Evolutionary conservation across 37 sponge, comb jelly and placozoan species (phyloP), one percentile per base, ranked within the genome.

Genomic region (Beroe ovata): DNA sequence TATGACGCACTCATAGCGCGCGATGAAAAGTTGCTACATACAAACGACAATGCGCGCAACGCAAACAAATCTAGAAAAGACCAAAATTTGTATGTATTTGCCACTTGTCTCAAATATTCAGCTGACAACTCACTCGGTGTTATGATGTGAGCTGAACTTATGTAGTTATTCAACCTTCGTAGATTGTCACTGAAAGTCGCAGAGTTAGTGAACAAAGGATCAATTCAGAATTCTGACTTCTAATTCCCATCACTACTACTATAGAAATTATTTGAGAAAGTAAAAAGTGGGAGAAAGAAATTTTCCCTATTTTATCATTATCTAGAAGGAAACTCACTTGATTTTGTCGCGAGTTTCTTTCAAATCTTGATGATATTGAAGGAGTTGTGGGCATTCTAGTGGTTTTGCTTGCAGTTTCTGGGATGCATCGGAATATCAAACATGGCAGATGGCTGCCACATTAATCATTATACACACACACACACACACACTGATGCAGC

Each of bases 381-480:
- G 1, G 8, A 66, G 36, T 37, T 66, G 69, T 18, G 33, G 69
- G 14, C 30, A 30, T 16, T 66, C 69, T 37, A 66, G 16, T 66
- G 69, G 69, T 18, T 66, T 66, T 32, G 69, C 69, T 66, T 8
- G 33, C 16, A 66, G 69, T 30, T 66, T 66, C 69, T 66, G 69
- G 2, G 14, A 66, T 3, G 30, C 29, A 34, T 29, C 14, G 30
- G 26, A 11, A 58, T 19, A 19, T 58, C 16, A 58, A 58, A 16
- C 16, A n/a, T n/a, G n/a, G n/a, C n/a, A n/a, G n/a, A n/a, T n/a
- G n/a, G n/a, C n/a, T n/a, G n/a, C n/a, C n/a, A n/a, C n/a, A n/a
- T n/a, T n/a, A n/a, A n/a, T n/a, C n/a, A n/a, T n/a, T n/a, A n/a
- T n/a, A n/a, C n/a, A n/a, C n/a, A n/a, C n/a, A n/a, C n/a, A n/a